Conservation (phyloP, 1,140 invertebrate genomes). For the Xylocopa sonorina region DNA sequence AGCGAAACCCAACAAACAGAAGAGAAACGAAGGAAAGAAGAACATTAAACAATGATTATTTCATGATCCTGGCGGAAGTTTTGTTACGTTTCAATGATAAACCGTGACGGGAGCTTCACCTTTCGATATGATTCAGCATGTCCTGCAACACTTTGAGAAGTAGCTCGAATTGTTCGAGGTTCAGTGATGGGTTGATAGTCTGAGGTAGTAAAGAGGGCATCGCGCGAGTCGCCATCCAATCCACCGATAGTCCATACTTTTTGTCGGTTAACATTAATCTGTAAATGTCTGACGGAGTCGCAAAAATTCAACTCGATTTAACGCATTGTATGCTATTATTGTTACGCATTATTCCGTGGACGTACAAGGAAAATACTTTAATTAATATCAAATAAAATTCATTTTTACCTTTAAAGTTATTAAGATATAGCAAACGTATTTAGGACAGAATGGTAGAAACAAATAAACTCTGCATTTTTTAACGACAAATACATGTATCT, state of each 20-base stretch:
- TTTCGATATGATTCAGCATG: constrained; percentile 96
- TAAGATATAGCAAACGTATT: too few species aligned
- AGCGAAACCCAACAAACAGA: background rate
- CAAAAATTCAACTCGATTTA: background rate
- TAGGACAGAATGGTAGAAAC: too few species aligned
- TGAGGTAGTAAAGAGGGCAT: constrained; percentile 96
- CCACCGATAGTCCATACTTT: constrained; percentile 94
- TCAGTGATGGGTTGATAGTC: constrained; percentile 94
- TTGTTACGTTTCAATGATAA: too few species aligned
- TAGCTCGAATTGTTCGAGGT: constrained; percentile 93
- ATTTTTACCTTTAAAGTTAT: too few species aligned
- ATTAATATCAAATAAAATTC: too few species aligned
- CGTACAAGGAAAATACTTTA: too few species aligned
- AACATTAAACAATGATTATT: too few species aligned
- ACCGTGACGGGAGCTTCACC: constrained; percentile 74
- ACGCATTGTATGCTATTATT: too few species aligned
- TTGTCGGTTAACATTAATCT: constrained; percentile 95
- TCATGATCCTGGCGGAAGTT: background rate
- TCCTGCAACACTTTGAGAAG: constrained; percentile 95
- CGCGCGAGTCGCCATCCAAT: constrained; percentile 95
- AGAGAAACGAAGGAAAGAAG: background rate
- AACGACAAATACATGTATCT: too few species aligned
- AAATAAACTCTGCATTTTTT: too few species aligned
- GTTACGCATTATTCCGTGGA: too few species aligned
- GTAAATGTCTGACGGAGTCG: constrained; percentile 91